phyloP scores from a whole-genome alignment of 2,888 invertebrate species.

The Cantharis rustica region DNA sequence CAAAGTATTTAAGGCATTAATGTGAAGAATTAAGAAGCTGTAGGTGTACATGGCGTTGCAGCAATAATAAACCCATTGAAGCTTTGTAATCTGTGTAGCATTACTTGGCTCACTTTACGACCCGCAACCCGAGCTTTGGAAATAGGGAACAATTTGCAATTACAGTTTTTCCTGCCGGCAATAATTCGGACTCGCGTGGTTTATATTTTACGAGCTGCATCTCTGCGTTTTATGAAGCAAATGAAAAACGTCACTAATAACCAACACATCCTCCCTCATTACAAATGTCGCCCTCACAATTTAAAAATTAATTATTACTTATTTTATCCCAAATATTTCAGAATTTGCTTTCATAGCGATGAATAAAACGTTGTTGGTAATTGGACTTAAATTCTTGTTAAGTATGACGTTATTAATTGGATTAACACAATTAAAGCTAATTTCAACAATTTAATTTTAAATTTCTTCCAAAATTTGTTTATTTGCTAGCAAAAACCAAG shows the following conservation, averaged over 20 bases:
- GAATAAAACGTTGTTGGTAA: background rate
- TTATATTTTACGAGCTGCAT: conserved; percentile 51
- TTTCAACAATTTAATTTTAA: background rate
- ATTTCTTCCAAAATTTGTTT: background rate
- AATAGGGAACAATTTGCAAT: conserved; percentile 48
- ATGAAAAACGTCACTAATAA: background rate
- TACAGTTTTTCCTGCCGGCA: conserved; percentile 45
- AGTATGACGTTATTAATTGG: background rate
- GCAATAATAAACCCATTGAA: conserved; percentile 45
- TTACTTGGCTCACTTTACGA: conserved; percentile 45
- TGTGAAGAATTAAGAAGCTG: conserved; percentile 34
- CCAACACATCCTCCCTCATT: background rate
- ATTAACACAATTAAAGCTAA: background rate
- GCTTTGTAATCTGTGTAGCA: conserved; percentile 42
- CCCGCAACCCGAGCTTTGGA: conserved; percentile 40
- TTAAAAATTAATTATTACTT: background rate
- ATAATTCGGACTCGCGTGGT: conserved; percentile 43
- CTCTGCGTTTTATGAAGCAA: conserved; percentile 46
- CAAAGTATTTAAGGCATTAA: conserved; percentile 35
- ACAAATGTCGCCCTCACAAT: background rate
- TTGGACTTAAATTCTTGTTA: background rate
- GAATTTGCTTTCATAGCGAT: background rate
- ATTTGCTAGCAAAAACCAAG: background rate
- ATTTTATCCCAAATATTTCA: background rate
- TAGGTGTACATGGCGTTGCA: conserved; percentile 34